A percentile compares a stretch with the other conserved stretches of the same genome.
Conservation (phyloP, 2,113 vertebrate species). For the Amblyornis subalaris region DNA sequence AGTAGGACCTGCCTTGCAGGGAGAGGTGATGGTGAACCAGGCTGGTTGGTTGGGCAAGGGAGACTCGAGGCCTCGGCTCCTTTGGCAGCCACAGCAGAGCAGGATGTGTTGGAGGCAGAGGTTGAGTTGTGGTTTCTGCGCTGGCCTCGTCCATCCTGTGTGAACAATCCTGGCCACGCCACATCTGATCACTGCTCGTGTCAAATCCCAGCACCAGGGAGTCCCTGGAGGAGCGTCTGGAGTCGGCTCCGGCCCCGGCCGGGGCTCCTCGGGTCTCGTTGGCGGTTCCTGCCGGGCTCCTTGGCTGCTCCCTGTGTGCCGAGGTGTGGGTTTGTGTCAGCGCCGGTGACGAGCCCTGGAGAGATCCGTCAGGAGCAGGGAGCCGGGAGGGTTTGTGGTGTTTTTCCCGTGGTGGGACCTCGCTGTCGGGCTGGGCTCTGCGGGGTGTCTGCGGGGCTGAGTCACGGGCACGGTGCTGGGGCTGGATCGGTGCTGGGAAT, state of each 20-base stretch:
- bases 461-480: neutral
- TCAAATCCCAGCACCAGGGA: neutral
- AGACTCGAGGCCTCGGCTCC: neutral
- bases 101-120: neutral
- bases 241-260: neutral
- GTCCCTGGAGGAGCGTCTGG: neutral
- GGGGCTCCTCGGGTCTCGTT: accelerated
- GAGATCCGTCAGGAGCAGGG: neutral
- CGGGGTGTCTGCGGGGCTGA: neutral
- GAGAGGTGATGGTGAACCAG: neutral
- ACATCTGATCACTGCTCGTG: neutral
- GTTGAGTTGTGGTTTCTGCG: neutral
- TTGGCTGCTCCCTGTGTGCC: neutral
- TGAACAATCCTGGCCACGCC: accelerated
- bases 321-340: neutral
- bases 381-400: accelerated
- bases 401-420: neutral
- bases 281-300: neutral
- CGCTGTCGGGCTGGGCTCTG: neutral
- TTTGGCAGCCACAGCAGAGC: neutral
- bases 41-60: neutral
- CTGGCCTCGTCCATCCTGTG: neutral
- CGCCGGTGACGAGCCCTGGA: neutral
- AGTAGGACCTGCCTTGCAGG: neutral
- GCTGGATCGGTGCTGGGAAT: neutral